Base-by-base conservation (phyloP, 2,797 vertebrate species). In the Darevskia nairensis region DNA sequence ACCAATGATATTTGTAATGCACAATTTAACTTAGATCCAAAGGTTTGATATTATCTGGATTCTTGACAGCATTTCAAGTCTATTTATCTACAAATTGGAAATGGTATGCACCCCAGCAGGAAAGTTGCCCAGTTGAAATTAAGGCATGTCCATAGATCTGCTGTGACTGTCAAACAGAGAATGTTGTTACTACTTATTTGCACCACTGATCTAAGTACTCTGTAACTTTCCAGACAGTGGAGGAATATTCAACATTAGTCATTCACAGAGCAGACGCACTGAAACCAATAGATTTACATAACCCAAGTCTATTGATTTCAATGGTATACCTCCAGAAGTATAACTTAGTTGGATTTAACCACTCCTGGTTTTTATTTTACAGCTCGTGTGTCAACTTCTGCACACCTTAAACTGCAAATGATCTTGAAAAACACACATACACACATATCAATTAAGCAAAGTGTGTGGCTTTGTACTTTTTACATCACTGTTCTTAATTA, bases 131-230 rank as follows among this genome's bases (percentile, higher is more conserved):
- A 21, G 32, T 87, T 82, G 19, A 10, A 13, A 0, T 75, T 55
- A 88, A 59, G 74, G 29, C 17, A 0, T 6, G 3, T 39, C 66
- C 55, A 80, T 1, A 4, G 35, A 83, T 84, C 0, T 68, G 35
- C 25, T 87, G 79, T 80, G 50, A 4, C 1, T 86, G 89, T 50
- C 13, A 1, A 76, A 44, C 8, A 2, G 59, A 76, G 8, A 50
- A 0, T 17, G 39, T 50, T 13, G 23, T 55, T 39, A 3, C 32
- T 71, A 88, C n/a, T 39, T 0, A 0, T 5, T 74, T 77, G 4
- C 41, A 5, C 84, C 69, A 83, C 44, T 32, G 32, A 29, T 88
- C 21, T 87, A 83, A 91, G 91, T 74, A 74, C 41, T 79, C 86
- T 90, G 32, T 4, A 50, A 69, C 23, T 91, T 89, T 46, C 46